A percentile compares a stretch with the other conserved stretches of the same genome.
These are phyloP conservation scores for Girardinichthys multiradiatus DNA, from an alignment of 2,113 vertebrate species.

Conservation along the genomic window DNA sequence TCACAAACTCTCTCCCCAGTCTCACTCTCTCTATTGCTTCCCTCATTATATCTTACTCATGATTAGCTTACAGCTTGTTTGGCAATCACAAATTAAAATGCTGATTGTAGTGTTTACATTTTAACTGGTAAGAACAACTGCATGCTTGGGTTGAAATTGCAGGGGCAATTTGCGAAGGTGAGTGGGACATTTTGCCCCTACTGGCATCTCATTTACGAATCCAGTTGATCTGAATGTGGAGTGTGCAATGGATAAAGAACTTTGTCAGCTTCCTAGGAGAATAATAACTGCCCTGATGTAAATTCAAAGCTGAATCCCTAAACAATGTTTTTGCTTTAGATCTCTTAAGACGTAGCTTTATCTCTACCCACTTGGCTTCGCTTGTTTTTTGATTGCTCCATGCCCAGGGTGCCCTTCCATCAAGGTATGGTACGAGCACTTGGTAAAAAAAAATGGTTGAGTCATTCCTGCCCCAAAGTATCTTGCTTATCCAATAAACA, in stretches of 20 bases:
- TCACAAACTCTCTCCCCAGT: slow-evolving; percentile 42
- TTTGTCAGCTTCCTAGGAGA: not conserved
- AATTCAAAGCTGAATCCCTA: not conserved
- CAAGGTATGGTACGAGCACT: not conserved
- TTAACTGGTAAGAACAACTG: slow-evolving; percentile 59
- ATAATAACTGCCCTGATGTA: not conserved
- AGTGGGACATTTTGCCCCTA: slow-evolving; percentile 14
- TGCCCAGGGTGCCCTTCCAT: not conserved
- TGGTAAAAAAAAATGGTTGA: not conserved
- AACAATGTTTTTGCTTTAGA: not conserved
- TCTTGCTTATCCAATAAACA: not conserved
- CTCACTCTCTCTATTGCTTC: slow-evolving; percentile 37
- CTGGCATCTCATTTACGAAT: slow-evolving; percentile 11
- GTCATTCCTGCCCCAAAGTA: no score
- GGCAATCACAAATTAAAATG: slow-evolving; percentile 68
- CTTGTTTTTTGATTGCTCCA: not conserved
- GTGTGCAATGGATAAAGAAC: not conserved
- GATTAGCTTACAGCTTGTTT: slow-evolving; percentile 70
- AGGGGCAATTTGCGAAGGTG: slow-evolving; percentile 48
- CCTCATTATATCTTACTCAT: slow-evolving; percentile 59
- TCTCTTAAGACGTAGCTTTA: not conserved
- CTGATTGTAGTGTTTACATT: slow-evolving; percentile 70
- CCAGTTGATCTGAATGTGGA: slow-evolving; percentile 1
- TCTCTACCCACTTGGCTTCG: not conserved
- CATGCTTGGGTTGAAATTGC: slow-evolving; percentile 46